These are phyloP conservation scores for Peromyscus attwateri DNA, from an alignment of 2,797 vertebrate genomes.

Conservation along the genomic window DNA sequence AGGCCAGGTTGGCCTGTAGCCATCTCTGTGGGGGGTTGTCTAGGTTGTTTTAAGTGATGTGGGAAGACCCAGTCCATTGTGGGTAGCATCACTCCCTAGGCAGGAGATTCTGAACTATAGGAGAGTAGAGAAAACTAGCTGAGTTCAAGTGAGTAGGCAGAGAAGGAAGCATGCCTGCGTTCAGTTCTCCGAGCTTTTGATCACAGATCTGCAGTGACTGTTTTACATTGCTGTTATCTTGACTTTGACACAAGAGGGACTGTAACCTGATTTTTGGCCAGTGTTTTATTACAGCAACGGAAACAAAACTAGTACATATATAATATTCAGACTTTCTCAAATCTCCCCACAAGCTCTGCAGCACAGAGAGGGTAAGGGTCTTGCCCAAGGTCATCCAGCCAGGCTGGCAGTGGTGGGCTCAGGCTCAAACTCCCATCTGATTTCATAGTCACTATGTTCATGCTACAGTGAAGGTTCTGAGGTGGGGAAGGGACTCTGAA, in stretches of 20 bases:
- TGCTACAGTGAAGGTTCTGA: no score
- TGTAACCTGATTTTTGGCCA: no score
- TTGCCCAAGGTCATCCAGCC: background rate
- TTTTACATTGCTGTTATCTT: no score
- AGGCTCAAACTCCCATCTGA: background rate
- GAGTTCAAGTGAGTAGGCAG: background rate
- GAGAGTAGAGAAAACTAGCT: background rate
- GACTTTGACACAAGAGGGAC: background rate
- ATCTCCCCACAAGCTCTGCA: background rate
- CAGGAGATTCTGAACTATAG: background rate
- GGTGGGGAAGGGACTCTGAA: background rate
- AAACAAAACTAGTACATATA: background rate
- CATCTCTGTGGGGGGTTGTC: background rate
- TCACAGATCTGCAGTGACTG: background rate
- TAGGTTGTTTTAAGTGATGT: background rate
- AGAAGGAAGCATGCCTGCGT: background rate
- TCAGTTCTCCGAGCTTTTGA: background rate
- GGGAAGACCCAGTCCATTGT: background rate
- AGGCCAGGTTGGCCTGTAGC: background rate
- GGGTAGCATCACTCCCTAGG: background rate
- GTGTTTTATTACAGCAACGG: background rate
- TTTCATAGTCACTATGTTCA: background rate
- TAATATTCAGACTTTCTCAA: background rate
- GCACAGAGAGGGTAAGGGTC: background rate
- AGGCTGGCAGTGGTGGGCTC: background rate